Evolutionary conservation across 2,888 invertebrate genomes (phyloP).

Genomic region (Oscheius myriophilus): DNA sequence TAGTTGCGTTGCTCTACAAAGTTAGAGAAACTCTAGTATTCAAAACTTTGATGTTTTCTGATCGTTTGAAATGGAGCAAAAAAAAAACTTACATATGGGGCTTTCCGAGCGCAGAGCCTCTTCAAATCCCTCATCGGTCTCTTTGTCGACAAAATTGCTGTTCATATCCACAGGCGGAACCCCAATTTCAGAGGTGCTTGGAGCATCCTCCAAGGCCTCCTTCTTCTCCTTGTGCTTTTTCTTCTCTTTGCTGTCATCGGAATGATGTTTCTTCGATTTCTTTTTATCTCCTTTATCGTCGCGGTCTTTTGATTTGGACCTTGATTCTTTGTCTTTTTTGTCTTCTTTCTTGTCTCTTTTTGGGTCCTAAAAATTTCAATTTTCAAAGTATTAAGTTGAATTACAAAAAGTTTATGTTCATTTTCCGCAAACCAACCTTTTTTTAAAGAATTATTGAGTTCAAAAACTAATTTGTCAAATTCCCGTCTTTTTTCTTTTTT

Average conservation of each 20-base stretch:
- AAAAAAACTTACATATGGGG: not conserved
- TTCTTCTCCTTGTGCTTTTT: slow-evolving; percentile 5
- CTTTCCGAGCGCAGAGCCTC: slow-evolving; percentile 11
- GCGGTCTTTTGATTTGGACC: not conserved
- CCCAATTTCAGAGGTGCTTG: not conserved
- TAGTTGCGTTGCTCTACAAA: no score
- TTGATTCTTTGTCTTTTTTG: slow-evolving; percentile 21
- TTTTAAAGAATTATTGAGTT: no score
- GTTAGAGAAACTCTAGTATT: no score
- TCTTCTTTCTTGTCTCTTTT: slow-evolving; percentile 27
- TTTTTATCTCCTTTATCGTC: not conserved
- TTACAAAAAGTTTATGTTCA: not conserved
- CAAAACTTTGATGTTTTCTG: not conserved
- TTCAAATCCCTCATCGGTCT: slow-evolving; percentile 25
- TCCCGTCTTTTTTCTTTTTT: slow-evolving; percentile 11
- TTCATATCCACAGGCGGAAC: not conserved
- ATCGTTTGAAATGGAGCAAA: not conserved
- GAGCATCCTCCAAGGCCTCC: not conserved
- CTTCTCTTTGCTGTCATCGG: not conserved
- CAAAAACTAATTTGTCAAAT: not conserved
- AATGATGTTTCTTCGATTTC: slow-evolving; percentile 1
- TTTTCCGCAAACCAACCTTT: no score
- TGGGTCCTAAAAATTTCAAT: not conserved
- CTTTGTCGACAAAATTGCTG: slow-evolving; percentile 10
- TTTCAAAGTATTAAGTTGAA: no score